Evolutionary conservation across 1,140 invertebrate genomes (phyloP).

Genomic region (Neoseiulus cucumeris): DNA sequence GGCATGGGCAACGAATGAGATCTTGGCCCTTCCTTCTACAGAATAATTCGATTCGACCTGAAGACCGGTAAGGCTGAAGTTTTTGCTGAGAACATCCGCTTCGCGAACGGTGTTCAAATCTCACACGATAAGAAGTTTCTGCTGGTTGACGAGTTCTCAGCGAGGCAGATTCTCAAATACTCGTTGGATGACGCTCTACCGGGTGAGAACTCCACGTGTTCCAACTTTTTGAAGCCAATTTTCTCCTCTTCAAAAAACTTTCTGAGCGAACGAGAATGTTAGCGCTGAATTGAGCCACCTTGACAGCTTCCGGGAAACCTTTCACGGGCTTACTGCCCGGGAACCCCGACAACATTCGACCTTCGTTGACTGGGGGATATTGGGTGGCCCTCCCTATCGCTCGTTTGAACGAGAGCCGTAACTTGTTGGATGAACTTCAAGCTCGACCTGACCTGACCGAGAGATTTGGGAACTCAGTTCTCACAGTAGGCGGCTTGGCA

Average conservation of each 20-base stretch:
- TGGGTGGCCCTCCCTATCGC: not conserved
- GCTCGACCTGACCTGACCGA: not conserved
- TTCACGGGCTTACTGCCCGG: not conserved
- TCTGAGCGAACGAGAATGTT: not conserved
- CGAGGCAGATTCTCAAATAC: conserved; percentile 6
- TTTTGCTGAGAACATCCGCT: conserved; percentile 13
- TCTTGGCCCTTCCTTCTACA: conserved; percentile 10
- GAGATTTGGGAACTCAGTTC: not conserved
- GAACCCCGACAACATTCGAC: not conserved
- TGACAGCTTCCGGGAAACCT: not conserved
- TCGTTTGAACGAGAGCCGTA: not conserved
- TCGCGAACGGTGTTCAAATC: conserved; percentile 21
- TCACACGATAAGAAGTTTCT: conserved; percentile 18
- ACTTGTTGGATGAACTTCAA: not conserved
- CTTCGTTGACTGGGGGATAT: not conserved
- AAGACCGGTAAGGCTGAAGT: conserved; percentile 14
- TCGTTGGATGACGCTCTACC: conserved; percentile 14
- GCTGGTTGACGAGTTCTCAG: conserved; percentile 16
- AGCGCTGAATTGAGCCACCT: too few species aligned
- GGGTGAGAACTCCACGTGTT: not conserved
- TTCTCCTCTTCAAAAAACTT: not conserved
- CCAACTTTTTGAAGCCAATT: not conserved
- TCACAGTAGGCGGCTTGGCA: not conserved
- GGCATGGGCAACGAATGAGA: too few species aligned
- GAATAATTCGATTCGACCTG: conserved; percentile 16